Base-by-base conservation (phyloP, 2,797 vertebrate species). In the Erpetoichthys calabaricus region DNA sequence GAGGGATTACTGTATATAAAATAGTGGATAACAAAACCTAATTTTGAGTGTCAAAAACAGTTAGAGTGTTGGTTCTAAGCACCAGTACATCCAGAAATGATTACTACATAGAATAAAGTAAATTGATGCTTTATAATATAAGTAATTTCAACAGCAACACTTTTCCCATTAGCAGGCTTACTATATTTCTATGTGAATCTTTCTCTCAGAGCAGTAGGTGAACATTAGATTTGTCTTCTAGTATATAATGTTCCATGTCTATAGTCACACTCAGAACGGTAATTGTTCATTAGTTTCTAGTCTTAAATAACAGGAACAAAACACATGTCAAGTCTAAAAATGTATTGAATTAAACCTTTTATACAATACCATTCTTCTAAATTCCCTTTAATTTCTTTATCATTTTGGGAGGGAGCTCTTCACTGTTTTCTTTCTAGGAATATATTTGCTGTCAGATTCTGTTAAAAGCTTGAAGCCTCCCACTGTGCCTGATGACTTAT, bases 401-500 rank as follows among this genome's bases (percentile, higher is more conserved):
- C 25, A 25, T 25, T 25, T 25, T 7, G 10, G 4, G 41, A 54
- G 41, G 53, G 41, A 42, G 53, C 9, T 41, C 44, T 54, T 54
- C 43, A 44, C 44, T 54, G 42, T 42, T 54, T 54, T 54, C 53
- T 54, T 54, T 43, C 53, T 43, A 5, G 53, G 53, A 54, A 54
- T 42, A 5, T 25, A 54, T 54, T n/a, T 41, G 8, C 53, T 54
- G 53, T 54, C 53, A 54, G 53, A 43, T 54, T 54, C 9, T 54
- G 44, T 41, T 54, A 54, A 54, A 54, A 43, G 53, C 53, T 54
- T 42, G 53, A n/a, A 54, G 53, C 42, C 10, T 54, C 53, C 53
- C 9, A 43, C 53, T 54, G 53, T 54, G 53, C 9, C 5, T 54
- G 53, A 54, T 54, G 53, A 54, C 9, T 54, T 42, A 54, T 54